A percentile compares a stretch with the other conserved stretches of the same genome.
Evolutionary conservation across 2,797 vertebrate species (phyloP).

Genomic region (Sphenodon punctatus): DNA sequence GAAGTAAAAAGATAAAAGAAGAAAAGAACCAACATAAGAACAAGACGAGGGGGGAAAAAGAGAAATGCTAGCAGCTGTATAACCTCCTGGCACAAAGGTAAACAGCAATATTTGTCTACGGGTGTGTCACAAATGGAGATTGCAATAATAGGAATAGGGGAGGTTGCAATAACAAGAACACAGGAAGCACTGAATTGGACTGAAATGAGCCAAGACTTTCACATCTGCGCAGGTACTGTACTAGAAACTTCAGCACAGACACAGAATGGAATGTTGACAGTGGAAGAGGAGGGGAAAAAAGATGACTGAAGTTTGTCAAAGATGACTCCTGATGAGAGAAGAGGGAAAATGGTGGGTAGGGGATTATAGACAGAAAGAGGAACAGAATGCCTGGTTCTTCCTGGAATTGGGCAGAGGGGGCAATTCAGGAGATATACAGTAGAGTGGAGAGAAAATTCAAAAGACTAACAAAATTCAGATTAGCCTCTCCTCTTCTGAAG

Average conservation of each 20-base stretch:
- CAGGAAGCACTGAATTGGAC: neutral
- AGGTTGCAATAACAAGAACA: conserved; percentile 45
- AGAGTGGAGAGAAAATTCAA: no score
- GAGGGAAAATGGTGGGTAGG: no score
- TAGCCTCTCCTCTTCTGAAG: no score
- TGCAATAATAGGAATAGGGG: no score
- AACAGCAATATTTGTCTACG: conserved; percentile 4
- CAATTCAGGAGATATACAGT: no score
- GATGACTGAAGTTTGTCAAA: no score
- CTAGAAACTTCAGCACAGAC: conserved; percentile 22
- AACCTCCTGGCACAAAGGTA: neutral
- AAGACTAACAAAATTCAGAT: no score
- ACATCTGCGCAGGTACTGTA: neutral
- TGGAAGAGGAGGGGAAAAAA: no score
- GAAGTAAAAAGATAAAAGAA: neutral
- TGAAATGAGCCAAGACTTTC: conserved; percentile 26
- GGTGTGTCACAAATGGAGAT: conserved; percentile 20
- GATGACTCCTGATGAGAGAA: no score
- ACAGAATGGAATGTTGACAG: conserved; percentile 25
- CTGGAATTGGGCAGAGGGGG: no score
- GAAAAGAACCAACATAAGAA: neutral
- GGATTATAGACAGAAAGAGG: no score
- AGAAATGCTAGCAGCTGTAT: neutral
- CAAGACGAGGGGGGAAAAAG: neutral
- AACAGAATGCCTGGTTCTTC: no score